Conservation (phyloP, 2,888 invertebrate species). For the Euzophera pinguis region DNA sequence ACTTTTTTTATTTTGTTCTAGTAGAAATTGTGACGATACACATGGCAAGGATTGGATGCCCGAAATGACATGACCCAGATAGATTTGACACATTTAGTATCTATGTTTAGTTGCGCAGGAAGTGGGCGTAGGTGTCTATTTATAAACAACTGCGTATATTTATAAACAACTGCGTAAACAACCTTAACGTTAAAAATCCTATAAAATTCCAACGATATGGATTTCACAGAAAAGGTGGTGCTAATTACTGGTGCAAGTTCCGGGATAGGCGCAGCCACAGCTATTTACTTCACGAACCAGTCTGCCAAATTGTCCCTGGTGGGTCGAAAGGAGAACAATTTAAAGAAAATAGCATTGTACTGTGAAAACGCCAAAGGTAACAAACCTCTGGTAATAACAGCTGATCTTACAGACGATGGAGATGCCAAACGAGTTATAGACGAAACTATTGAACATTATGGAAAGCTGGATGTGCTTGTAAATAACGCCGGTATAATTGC, state of each 20-base stretch:
- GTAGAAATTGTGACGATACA: too few relatives aligned
- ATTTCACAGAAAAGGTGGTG: constrained; percentile 81
- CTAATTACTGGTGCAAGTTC: constrained; percentile 86
- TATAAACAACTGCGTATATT: too few relatives aligned
- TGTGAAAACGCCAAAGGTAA: constrained; percentile 78
- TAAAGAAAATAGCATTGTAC: constrained; percentile 59
- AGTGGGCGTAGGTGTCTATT: too few relatives aligned
- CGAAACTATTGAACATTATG: constrained; percentile 84
- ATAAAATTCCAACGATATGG: constrained; percentile 53
- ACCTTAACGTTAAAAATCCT: constrained; percentile 16
- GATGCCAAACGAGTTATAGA: constrained; percentile 83
- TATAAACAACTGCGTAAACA: constrained; percentile 28
- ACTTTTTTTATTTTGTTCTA: too few relatives aligned
- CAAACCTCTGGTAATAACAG: constrained; percentile 78
- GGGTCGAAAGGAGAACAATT: constrained; percentile 68
- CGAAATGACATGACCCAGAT: too few relatives aligned
- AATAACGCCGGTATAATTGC: constrained; percentile 93
- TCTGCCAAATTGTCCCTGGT: constrained; percentile 83
- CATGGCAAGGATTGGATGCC: too few relatives aligned
- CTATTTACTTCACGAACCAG: constrained; percentile 82
- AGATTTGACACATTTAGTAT: too few relatives aligned
- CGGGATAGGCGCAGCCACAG: constrained; percentile 86
- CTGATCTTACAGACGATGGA: constrained; percentile 83
- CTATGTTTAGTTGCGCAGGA: too few relatives aligned
- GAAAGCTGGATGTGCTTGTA: constrained; percentile 86